Base-by-base conservation (phyloP, 2,888 invertebrate species). In the Troides helena region DNA sequence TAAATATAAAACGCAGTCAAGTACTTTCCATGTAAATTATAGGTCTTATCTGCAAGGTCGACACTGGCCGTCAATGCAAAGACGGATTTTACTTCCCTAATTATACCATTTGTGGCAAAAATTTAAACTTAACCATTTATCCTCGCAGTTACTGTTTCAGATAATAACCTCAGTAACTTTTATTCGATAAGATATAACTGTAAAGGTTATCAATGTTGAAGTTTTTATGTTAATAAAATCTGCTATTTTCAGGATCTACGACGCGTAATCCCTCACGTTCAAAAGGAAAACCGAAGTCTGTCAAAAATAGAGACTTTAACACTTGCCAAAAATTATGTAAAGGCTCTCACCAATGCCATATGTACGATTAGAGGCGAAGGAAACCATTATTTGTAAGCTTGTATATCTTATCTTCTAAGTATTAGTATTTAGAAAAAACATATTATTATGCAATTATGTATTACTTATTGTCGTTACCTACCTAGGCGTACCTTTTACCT, bases 261-360 rank as follows among this genome's bases (percentile, higher is more conserved):
- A 46, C 95, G 96, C 82, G 97, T 97, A 3, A 97, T 97, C 76
- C 97, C 97, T 0, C 97, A 97, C 80, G 95, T 97, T 56, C 96
- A 96, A 85, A 95, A 96, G 89, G 97, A 97, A 76, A 94, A 97
- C 78, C 93, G 97, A 71, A 96, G 97, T 80, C 91, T 98, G 72
- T 97, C 97, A 10, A 98, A 98, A 90, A 97, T 98, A 77, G 97
- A 97, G 88, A 98, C 97, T 0, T 88, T 98, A 72, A 97, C 97
- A 14, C 90, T 98, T 84, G 97, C 97, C 77, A 97, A 97, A 91
- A 97, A 97, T 89, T 98, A 97, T 86, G 97, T 98, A 72, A 97
- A 97, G 93, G 97, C 97, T 18, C 93, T 98, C 73, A 97, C 97
- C 39, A 97, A 97, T 85, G 96, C 97, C 74, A 96, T 97, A 77